Base-by-base conservation (phyloP, 23 tunicate species). In the Trididemnum miniatum region DNA sequence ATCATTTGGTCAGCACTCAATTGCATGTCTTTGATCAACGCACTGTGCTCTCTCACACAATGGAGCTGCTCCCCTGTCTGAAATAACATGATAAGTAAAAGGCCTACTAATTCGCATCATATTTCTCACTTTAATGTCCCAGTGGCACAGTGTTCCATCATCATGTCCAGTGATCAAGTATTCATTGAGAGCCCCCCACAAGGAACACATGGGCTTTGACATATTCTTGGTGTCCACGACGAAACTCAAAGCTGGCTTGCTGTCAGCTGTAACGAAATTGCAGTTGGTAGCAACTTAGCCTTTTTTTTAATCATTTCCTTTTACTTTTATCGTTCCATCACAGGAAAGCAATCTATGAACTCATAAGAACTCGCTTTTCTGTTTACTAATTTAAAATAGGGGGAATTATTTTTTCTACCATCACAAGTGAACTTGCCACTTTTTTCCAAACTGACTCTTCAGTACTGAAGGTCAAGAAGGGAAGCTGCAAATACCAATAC, bases 191-290 rank as follows among this genome's bases (percentile, higher is more conserved):
- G 87, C 81, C 3, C 99, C 96, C 99, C 99, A 95, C 32, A 95
- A 78, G 20, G 96, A 88, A 84, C 98, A 93, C 98, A 93, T 93
- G 1, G 98, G 98, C 77, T 93, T 93, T 9, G 98, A 84, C 84
- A 93, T 71, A 0, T 73, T 71, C 33, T 84, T 81, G 28, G 93
- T 88, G 77, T 88, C 93, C 24, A 93, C 80, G 0, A 52, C 72
- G 62, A 93, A 88, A 34, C 92, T 80, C 23, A 93, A 57, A 12
- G 89, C 83, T 1, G 98, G 93, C 74, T 80, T 79, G 0, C 77
- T 71, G 71, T 87, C 97, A 59, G 84, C 97, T 91, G 76, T 28
- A 39, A 39, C 18, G 22, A 12, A 49, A n/a, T n/a, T n/a, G n/a
- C n/a, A n/a, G n/a, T n/a, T n/a, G n/a, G n/a, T n/a, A n/a, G n/a